phyloP scores from a whole-genome alignment of 2,888 invertebrate species.

The Metellina segmentata region DNA sequence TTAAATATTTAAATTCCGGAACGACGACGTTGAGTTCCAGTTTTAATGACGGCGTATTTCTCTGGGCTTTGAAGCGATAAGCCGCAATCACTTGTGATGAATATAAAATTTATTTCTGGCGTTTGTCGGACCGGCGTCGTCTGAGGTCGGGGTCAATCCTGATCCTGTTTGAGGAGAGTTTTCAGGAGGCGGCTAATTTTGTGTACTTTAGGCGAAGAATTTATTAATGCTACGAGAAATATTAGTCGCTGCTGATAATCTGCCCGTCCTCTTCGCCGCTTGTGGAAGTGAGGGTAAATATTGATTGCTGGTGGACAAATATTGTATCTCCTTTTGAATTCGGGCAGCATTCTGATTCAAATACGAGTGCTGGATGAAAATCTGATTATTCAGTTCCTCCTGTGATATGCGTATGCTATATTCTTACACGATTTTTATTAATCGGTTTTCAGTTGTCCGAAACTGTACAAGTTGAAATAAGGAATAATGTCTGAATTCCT shows the following conservation, averaged over 20 bases:
- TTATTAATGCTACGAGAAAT: background rate
- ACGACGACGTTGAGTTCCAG: constrained; percentile 19
- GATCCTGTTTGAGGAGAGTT: constrained; percentile 15
- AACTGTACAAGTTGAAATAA: no score
- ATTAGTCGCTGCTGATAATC: background rate
- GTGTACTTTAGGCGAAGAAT: constrained; percentile 7
- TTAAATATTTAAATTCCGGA: constrained; percentile 75
- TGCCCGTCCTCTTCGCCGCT: background rate
- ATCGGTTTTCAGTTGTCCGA: no score
- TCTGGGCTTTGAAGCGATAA: constrained; percentile 69
- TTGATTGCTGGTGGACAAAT: background rate
- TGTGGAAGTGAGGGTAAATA: background rate
- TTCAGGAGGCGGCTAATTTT: background rate
- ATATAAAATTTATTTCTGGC: constrained; percentile 72
- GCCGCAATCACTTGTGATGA: constrained; percentile 76
- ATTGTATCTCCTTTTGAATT: background rate
- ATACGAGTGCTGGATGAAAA: background rate
- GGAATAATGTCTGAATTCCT: no score
- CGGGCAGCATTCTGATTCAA: background rate
- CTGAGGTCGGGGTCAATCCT: constrained; percentile 42
- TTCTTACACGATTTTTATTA: no score
- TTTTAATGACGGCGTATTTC: constrained; percentile 75
- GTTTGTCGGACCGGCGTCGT: background rate
- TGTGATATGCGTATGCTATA: no score
- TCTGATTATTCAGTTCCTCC: background rate